A percentile compares a stretch with the other conserved stretches of the same genome.
These are phyloP conservation scores for Melipona quadrifasciata DNA, from an alignment of 1,140 invertebrate species.

Conservation along the genomic window DNA sequence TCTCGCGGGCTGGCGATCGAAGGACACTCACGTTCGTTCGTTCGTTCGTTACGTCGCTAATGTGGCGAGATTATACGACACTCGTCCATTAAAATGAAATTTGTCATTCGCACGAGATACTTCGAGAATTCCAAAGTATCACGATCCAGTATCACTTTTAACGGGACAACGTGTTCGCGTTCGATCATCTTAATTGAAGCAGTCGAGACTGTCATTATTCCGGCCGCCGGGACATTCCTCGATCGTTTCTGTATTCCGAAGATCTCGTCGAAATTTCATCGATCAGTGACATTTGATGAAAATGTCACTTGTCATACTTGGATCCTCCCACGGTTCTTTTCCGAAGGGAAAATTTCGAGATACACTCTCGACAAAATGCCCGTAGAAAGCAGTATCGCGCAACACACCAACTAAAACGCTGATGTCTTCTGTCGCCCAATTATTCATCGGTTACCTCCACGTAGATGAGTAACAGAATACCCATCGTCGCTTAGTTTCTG, in stretches of 20 bases:
- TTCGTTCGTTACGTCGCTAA: not conserved
- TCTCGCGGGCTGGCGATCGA: not conserved
- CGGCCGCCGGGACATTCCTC: too few species aligned
- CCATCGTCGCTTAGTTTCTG: too few species aligned
- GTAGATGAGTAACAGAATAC: too few species aligned
- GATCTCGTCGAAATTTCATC: not conserved
- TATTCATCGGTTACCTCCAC: not conserved
- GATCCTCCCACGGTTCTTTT: too few species aligned
- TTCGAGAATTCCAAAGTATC: not conserved
- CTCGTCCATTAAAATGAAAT: not conserved
- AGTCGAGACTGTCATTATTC: too few species aligned
- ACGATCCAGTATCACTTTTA: not conserved
- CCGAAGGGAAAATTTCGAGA: not conserved
- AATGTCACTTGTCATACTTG: not conserved
- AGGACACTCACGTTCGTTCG: conserved; percentile 4
- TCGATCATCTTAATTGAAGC: not conserved
- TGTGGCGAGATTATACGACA: not conserved
- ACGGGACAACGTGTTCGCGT: not conserved
- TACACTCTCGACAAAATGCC: not conserved
- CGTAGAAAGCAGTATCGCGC: conserved; percentile 23
- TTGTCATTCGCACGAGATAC: not conserved
- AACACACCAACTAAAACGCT: not conserved
- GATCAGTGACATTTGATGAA: not conserved
- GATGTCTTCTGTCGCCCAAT: not conserved
- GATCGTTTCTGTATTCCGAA: not conserved